A percentile compares a stretch with the other conserved stretches of the same genome.
Evolutionary conservation across 2,113 vertebrate genomes (phyloP).

Genomic region (Paracanthobrama guichenoti): DNA sequence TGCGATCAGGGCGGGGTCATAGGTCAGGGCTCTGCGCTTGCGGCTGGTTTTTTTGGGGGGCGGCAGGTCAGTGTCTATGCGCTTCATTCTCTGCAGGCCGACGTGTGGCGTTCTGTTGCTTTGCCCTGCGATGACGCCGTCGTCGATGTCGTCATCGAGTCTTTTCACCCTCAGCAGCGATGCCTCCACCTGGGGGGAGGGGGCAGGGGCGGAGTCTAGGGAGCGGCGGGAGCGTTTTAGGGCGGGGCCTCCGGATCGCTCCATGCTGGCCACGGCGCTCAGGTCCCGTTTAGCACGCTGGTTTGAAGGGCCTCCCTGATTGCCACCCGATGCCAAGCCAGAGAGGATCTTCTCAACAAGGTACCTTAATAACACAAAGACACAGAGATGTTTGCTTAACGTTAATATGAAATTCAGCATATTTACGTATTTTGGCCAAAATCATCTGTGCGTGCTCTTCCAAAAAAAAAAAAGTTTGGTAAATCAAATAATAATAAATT

Average conservation of each 20-base stretch:
- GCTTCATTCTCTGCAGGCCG: conserved; percentile 74
- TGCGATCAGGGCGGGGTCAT: conserved; percentile 69
- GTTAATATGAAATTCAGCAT: neutral
- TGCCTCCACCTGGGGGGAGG: conserved; percentile 60
- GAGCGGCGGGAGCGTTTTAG: conserved; percentile 71
- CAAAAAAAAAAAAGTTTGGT: neutral
- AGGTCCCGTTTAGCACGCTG: conserved; percentile 66
- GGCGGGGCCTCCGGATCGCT: conserved; percentile 28
- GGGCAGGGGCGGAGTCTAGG: conserved; percentile 62
- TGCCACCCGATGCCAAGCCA: conserved; percentile 54
- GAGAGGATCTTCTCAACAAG: conserved; percentile 72
- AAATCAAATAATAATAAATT: neutral
- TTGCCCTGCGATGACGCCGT: conserved; percentile 33
- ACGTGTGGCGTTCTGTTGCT: conserved; percentile 45
- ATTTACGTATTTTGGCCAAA: neutral
- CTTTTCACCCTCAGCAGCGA: conserved; percentile 77
- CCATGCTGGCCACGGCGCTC: conserved; percentile 22
- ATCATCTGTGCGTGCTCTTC: neutral
- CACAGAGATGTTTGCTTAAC: neutral
- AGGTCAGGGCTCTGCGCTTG: conserved; percentile 64
- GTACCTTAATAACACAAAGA: conserved; percentile 56
- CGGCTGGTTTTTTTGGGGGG: conserved; percentile 62
- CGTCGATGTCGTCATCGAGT: conserved; percentile 66
- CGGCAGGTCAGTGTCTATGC: conserved; percentile 63
- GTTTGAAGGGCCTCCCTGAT: conserved; percentile 41